Evolutionary conservation across 2,888 invertebrate species (phyloP).

Genomic region (Pollenia labialis): DNA sequence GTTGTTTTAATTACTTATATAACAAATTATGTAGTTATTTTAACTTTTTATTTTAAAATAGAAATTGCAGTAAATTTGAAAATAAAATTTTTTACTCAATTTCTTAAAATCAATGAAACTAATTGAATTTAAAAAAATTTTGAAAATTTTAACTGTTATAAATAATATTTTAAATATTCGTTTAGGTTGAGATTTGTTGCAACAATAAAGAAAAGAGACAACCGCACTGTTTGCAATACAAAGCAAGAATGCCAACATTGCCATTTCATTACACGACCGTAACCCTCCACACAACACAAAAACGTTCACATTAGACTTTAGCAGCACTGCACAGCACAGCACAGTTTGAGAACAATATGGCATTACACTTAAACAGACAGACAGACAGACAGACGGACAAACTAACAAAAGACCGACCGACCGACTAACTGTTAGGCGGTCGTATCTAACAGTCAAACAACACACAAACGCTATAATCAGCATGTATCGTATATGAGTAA

Average conservation of each 20-base stretch:
- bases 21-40: neutral
- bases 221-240: slow-evolving; percentile 83
- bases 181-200: slow-evolving; percentile 52
- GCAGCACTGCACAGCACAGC: slow-evolving; percentile 50
- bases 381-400: neutral
- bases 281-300: slow-evolving; percentile 59
- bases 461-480: slow-evolving; percentile 1
- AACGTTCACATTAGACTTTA: slow-evolving; percentile 48
- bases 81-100: slow-evolving; percentile 61
- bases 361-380: slow-evolving; percentile 7
- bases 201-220: slow-evolving; percentile 77
- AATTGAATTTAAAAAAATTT: slow-evolving; percentile 31
- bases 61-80: slow-evolving; percentile 53
- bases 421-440: neutral
- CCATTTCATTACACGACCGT: slow-evolving; percentile 73
- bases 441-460: neutral
- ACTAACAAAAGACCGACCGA: neutral
- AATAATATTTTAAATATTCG: slow-evolving; percentile 24
- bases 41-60: neutral
- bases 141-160: slow-evolving; percentile 56
- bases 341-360: slow-evolving; percentile 53
- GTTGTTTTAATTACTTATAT: neutral
- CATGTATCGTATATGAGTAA: slow-evolving; percentile 41
- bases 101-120: slow-evolving; percentile 23
- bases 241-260: slow-evolving; percentile 84